Conservation (phyloP, 2,797 vertebrate species). For the Helicolenus hilgendorfi region DNA sequence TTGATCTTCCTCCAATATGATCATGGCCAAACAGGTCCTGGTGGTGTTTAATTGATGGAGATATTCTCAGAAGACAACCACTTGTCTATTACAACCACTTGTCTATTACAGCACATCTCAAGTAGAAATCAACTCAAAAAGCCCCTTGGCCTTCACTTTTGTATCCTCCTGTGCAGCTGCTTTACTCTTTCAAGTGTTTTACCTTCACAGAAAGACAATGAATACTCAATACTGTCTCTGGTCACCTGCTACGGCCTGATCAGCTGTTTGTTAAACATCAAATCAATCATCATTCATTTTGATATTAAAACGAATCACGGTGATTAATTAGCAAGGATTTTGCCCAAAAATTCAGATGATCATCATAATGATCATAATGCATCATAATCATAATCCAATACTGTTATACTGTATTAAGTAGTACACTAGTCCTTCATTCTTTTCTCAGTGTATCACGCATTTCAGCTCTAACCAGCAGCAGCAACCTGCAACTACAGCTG, state of each 20-base stretch:
- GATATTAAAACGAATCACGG: background rate
- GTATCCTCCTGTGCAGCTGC: background rate
- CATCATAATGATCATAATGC: background rate
- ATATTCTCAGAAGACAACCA: background rate
- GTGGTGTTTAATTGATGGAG: background rate
- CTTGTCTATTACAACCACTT: background rate
- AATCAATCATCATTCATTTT: background rate
- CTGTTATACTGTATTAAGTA: background rate
- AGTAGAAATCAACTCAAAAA: slow-evolving; percentile 11
- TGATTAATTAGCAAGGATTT: background rate
- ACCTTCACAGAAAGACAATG: background rate
- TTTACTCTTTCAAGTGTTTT: background rate
- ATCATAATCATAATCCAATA: background rate
- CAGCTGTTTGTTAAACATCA: background rate
- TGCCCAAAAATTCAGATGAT: background rate
- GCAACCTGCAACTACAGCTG: background rate
- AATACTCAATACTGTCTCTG: background rate
- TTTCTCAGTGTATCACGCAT: background rate
- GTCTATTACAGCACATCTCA: background rate
- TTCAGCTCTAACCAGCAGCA: background rate
- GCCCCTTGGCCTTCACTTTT: background rate
- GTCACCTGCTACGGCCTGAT: background rate
- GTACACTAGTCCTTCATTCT: background rate
- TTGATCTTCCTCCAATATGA: background rate
- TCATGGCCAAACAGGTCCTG: background rate